A percentile compares a stretch with the other conserved stretches of the same genome.
These are phyloP conservation scores for Actinia tenebrosa DNA, from an alignment of 64 coral and sea anemone species.

Conservation along the genomic window DNA sequence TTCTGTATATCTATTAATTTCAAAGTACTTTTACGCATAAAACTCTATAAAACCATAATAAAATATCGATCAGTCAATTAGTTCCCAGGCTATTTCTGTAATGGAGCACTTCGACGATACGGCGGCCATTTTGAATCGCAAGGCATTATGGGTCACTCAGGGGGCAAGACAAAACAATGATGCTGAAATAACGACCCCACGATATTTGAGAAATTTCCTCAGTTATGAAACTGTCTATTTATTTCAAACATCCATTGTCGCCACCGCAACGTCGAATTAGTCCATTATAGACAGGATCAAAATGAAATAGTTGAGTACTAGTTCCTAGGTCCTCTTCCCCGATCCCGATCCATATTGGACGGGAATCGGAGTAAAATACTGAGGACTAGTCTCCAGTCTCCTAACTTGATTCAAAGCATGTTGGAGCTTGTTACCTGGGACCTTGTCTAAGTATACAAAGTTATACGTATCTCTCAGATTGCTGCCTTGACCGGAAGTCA, in stretches of 20 bases:
- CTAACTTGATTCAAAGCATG: neutral
- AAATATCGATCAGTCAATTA: neutral
- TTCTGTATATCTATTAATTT: neutral
- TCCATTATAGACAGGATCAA: too few relatives aligned
- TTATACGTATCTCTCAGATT: conserved; percentile 63
- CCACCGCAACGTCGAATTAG: too few relatives aligned
- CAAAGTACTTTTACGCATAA: neutral
- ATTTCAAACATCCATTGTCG: too few relatives aligned
- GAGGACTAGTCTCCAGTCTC: neutral
- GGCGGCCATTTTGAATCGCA: too few relatives aligned
- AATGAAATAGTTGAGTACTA: neutral
- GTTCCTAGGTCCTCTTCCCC: neutral
- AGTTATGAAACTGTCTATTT: too few relatives aligned
- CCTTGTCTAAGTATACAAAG: neutral
- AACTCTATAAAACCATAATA: neutral
- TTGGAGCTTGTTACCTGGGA: neutral
- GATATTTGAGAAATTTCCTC: too few relatives aligned
- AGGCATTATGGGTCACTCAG: too few relatives aligned
- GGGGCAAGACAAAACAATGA: too few relatives aligned
- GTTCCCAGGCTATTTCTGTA: neutral
- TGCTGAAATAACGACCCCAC: too few relatives aligned
- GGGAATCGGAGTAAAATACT: too few relatives aligned
- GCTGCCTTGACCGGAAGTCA: conserved; percentile 30
- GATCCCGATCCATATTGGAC: too few relatives aligned
- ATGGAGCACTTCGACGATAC: too few relatives aligned